Evolutionary conservation across 2,113 vertebrate genomes (phyloP).

Genomic region (Oceanites oceanicus): DNA sequence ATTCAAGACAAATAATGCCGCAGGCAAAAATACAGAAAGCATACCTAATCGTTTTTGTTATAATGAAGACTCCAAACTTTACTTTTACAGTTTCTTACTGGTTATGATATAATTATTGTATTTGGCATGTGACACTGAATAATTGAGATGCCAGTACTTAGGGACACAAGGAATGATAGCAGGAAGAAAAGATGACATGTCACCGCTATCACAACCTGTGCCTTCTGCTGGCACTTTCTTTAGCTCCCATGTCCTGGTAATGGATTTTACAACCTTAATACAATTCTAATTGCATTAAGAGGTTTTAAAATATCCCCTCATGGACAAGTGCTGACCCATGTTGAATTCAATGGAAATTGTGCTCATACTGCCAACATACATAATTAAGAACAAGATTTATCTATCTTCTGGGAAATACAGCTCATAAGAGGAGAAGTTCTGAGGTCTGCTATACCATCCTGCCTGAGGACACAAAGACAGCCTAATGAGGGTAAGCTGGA

Average conservation of each 20-base stretch:
- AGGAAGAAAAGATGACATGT: not conserved
- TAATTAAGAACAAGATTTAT: not conserved
- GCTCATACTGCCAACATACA: not conserved
- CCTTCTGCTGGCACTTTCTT: not conserved
- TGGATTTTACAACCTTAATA: not conserved
- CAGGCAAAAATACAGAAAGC: not conserved
- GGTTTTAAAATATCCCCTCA: not conserved
- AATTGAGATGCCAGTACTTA: not conserved
- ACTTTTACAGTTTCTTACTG: not conserved
- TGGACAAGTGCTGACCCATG: not conserved
- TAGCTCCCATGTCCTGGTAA: not conserved
- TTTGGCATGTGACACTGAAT: not conserved
- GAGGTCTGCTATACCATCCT: not conserved
- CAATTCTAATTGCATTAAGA: not conserved
- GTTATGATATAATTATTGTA: not conserved
- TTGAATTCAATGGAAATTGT: not conserved
- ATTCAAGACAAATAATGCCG: not conserved
- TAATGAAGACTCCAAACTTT: not conserved
- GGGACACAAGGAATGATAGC: not conserved
- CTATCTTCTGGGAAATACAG: not conserved
- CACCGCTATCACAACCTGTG: not conserved
- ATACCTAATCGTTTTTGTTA: not conserved
- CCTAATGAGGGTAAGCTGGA: not conserved
- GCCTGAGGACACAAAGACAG: not conserved
- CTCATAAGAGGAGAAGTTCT: not conserved